phyloP scores from a whole-genome alignment of 2,888 invertebrate genomes.

The Standfussiana lucernea region DNA sequence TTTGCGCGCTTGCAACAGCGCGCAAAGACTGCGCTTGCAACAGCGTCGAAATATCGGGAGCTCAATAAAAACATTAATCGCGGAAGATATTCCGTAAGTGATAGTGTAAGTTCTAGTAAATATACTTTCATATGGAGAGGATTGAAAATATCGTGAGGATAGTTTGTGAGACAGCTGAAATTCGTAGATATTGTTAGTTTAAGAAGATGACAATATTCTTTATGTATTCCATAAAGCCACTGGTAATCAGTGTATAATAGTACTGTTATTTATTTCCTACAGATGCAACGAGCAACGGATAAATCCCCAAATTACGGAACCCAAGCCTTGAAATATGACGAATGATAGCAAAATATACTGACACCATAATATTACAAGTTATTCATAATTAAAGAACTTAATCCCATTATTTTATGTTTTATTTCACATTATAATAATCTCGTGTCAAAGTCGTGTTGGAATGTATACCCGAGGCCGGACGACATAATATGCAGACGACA shows the following conservation, averaged over 20 bases:
- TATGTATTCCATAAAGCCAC: neutral
- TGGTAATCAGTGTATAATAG: neutral
- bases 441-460: neutral
- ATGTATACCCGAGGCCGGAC: neutral
- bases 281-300: slow-evolving; percentile 45
- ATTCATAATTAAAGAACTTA: slow-evolving; percentile 27
- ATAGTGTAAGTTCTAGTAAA: no score
- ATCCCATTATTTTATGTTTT: neutral
- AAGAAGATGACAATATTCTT: neutral
- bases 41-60: no score
- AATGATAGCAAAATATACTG: neutral
- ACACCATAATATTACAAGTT: slow-evolving; percentile 7
- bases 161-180: no score
- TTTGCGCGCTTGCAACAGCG: no score
- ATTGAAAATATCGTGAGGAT: no score
- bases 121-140: no score
- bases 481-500: no score
- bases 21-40: no score
- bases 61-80: no score
- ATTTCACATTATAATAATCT: neutral
- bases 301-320: neutral
- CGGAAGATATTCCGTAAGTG: no score
- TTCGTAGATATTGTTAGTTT: neutral
- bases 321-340: neutral
- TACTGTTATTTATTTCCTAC: neutral